phyloP scores from a whole-genome alignment of 1,140 invertebrate genomes.

The Maconellicoccus hirsutus region DNA sequence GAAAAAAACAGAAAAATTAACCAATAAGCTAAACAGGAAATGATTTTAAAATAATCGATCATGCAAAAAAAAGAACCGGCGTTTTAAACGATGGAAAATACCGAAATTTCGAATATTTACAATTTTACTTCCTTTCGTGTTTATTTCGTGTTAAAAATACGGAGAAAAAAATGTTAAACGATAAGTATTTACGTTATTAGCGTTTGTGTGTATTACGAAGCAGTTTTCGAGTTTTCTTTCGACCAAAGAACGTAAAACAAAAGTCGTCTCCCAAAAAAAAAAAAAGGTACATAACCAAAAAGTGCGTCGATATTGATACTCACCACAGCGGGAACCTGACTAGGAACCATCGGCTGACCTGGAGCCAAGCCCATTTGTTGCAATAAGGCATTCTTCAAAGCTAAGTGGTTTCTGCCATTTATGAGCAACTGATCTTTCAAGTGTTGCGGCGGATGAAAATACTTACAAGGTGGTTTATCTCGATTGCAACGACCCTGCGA shows the following conservation, averaged over 20 bases:
- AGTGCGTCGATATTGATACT: conserved; percentile 37
- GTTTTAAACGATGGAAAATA: too few species aligned
- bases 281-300: too few species aligned
- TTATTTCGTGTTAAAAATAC: too few species aligned
- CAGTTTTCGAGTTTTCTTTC: too few species aligned
- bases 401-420: conserved; percentile 98
- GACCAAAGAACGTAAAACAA: too few species aligned
- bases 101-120: too few species aligned
- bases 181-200: too few species aligned
- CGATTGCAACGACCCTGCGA: conserved; percentile 97
- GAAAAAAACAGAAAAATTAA: not conserved
- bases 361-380: conserved; percentile 88
- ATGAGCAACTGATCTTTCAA: conserved; percentile 98
- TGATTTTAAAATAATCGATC: not conserved
- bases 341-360: conserved; percentile 72
- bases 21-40: not conserved
- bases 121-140: too few species aligned
- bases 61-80: not conserved
- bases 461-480: conserved; percentile 99
- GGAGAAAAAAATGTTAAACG: too few species aligned
- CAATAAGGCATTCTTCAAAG: conserved; percentile 91
- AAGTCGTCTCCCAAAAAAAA: too few species aligned
- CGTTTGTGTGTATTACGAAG: too few species aligned
- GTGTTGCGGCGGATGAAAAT: conserved; percentile 99
- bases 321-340: conserved; percentile 79